Base-by-base conservation (phyloP, 2,888 invertebrate species). In the Morpho deidamia region DNA sequence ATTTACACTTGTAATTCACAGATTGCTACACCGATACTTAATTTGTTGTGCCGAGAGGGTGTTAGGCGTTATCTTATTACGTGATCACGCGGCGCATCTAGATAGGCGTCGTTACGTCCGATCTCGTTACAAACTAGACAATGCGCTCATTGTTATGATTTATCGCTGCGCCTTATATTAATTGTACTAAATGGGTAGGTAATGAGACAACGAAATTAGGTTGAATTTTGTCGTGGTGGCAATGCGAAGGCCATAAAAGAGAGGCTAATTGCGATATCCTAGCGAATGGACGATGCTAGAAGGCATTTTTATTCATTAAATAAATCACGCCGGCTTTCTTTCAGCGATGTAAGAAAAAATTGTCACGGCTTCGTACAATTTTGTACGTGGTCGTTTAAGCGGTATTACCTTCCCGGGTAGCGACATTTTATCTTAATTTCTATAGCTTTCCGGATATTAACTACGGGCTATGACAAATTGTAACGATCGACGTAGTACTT, bases 1-100 rank as follows among this genome's bases (percentile, higher is more conserved):
- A 89, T 88, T 89, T 88, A 89, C 89, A 89, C 88, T 87, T 86
- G 85, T 88, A 89, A 89, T 87, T 85, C 87, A 80, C 77, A 76
- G 82, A 81, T 81, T 73, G 76, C 74, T 75, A 67, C 74, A 64
- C 71, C 67, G 73, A 74, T 69, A 72, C 71, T 79, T 81, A 82
- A 85, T 83, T 84, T 84, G 76, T 78, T 76, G 72, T 71, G 70
- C 69, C 67, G 74, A 72, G 73, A 62, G 63, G 67, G 67, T 75
- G 71, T 72, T 65, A 66, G 67, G 64, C 66, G 68, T 68, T 69
- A 80, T 78, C 76, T 66, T 67, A 78, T 61, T 61, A 76, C 77
- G 72, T 72, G 78, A 78, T 79, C 75, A 79, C 65, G 65, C 66
- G 65, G 66, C 47, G 50, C 68, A 53, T 62, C 61, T 68, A 66